These are phyloP conservation scores for Brotula barbata DNA, from an alignment of 2,797 vertebrate genomes.

Conservation along the genomic window DNA sequence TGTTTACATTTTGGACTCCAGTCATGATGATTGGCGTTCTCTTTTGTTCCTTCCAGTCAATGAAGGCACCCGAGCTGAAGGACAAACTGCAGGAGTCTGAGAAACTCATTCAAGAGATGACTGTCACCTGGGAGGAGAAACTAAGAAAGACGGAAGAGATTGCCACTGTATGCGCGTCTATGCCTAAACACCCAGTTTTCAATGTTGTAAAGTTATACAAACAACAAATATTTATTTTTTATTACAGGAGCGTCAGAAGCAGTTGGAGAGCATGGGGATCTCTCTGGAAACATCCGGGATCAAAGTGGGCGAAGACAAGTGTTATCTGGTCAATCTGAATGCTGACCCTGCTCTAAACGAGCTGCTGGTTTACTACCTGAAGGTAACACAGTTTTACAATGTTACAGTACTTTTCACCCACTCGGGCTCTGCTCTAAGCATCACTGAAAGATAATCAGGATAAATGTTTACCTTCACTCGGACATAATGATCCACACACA, in stretches of 20 bases:
- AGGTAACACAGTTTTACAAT: constrained; percentile 77
- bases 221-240: constrained; percentile 30
- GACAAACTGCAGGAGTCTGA: constrained; percentile 98
- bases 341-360: constrained; percentile 97
- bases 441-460: not conserved
- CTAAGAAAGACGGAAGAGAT: constrained; percentile 97
- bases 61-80: constrained; percentile 97
- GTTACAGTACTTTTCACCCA: too few relatives aligned
- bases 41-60: constrained; percentile 77
- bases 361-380: constrained; percentile 97
- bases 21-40: not conserved
- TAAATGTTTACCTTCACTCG: not conserved
- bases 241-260: constrained; percentile 91
- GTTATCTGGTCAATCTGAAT: constrained; percentile 96
- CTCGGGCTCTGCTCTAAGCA: too few relatives aligned
- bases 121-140: constrained; percentile 98
- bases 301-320: constrained; percentile 97
- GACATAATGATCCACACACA: not conserved
- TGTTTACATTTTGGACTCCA: not conserved
- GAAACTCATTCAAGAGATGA: constrained; percentile 96
- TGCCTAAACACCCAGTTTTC: not conserved
- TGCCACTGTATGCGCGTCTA: constrained; percentile 83
- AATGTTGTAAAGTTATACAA: not conserved
- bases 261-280: constrained; percentile 98
- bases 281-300: constrained; percentile 97